Evolutionary conservation across 2,113 vertebrate species (phyloP), one percentile per base, ranked within the genome.

Genomic region (Typhlomys cinereus): DNA sequence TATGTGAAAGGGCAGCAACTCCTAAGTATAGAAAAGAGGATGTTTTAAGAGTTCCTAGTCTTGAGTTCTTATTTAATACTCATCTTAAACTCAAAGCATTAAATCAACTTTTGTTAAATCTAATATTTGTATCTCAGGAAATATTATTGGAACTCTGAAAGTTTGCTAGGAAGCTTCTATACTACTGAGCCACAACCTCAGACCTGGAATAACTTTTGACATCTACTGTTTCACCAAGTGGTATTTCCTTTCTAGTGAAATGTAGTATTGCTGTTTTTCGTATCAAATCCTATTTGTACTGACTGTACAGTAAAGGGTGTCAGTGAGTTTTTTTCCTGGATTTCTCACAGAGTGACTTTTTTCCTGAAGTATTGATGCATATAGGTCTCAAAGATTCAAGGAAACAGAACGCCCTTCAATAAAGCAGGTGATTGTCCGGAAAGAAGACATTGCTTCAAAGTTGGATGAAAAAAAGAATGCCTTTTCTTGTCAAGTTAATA

Each of bases 371-470:
- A 97, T 99, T 2, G 99, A 99, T 64, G 98, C 99, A 0, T 99
- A 99, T 82, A 98, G 99, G 95, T 99, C 99, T 79, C 99, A 98
- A 90, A 98, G 99, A 91, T 96, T 99, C 95, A 99, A 99, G 96
- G 99, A 99, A 91, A 97, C 96, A 0, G 99, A 99, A 39, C 98
- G 98, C 62, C 98, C 99, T 48, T 96, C 96, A 17, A 96, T 99
- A 90, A 99, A 99, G 86, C 99, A 99, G 97, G 97, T 99, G 83
- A 99, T 99, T 15, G 98, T 99, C 79, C 98, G 98, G 57, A 99
- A 98, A 95, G 99, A 99, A 95, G 99, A 99, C 27, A 96, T 99
- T 74, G 62, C 98, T 85, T 97, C 98, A 61, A 98, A 97, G 90
- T 87, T 97, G 12, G 98, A 99, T 64, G 98, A 97, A n/a, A 97